These are phyloP conservation scores for Tipula vernalis DNA, from an alignment of 2,888 invertebrate species.

Conservation along the genomic window DNA sequence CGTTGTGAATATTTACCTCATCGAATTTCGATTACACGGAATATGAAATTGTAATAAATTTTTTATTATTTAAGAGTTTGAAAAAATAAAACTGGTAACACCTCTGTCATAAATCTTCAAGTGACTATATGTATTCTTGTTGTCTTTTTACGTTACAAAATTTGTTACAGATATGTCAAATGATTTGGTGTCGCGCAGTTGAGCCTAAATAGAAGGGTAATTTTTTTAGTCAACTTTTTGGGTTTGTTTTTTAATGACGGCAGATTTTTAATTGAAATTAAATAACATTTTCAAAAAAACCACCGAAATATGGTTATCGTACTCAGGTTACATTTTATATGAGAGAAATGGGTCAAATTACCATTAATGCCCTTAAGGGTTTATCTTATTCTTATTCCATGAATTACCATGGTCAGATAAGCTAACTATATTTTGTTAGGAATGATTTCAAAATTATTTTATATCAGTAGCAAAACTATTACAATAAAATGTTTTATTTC, in stretches of 20 bases:
- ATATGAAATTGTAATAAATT: conserved; percentile 5
- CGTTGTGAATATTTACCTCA: conserved; percentile 7
- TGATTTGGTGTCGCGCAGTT: not conserved
- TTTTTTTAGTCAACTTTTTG: not conserved
- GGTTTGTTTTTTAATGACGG: not conserved
- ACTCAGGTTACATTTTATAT: not conserved
- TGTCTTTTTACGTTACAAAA: not conserved
- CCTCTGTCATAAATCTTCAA: conserved; percentile 5
- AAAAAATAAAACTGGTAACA: conserved; percentile 5
- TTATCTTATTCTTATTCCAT: not conserved
- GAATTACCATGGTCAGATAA: too few relatives aligned
- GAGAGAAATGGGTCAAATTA: not conserved
- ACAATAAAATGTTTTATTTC: not conserved
- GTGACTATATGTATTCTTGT: not conserved
- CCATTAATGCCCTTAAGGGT: not conserved
- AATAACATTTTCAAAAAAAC: not conserved
- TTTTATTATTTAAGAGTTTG: not conserved
- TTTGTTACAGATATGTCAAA: conserved; percentile 7
- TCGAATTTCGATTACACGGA: conserved; percentile 9
- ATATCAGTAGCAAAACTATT: not conserved
- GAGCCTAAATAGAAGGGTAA: not conserved
- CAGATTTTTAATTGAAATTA: not conserved
- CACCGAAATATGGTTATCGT: not conserved
- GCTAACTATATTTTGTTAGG: not conserved
- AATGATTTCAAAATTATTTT: not conserved